Evolutionary conservation across 2,888 invertebrate species (phyloP), one percentile per base, ranked within the genome.

Genomic region (Sarcophaga carnaria): DNA sequence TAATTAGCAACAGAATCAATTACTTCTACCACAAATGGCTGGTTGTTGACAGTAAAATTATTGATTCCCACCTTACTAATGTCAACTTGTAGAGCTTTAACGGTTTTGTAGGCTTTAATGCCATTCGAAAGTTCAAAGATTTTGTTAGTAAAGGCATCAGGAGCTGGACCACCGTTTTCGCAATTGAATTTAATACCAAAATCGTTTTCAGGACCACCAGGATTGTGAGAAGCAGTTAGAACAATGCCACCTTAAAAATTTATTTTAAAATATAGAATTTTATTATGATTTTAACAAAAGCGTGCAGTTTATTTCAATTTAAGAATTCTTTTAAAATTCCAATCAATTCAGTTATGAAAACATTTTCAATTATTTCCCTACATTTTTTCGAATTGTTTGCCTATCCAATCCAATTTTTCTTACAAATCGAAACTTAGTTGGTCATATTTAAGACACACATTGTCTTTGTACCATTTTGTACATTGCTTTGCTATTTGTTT

Each of bases 111-210:
- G 89, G 96, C 94, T 63, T 95, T 95, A 62, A 99, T 97, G 88
- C 94, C 94, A 70, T 95, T 97, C 0, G 98, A 97, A 25, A 97
- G 94, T 64, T 96, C 95, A 92, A 97, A 97, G 87, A 99, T 98
- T 89, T 96, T 95, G 91, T 99, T 96, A 11, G 99, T 99, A 74
- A 97, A 96, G 72, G 94, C 94, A 92, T 98, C 99, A 0, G 99
- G 98, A 1, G 99, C 99, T 0, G 99, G 99, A 0, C 98, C 99
- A 78, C 99, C 99, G 93, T 99, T 99, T 87, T 97, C 96, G 90
- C 97, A 97, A 94, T 99, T 99, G 94, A 97, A 99, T 94, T 99
- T 99, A 91, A 99, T 99, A 75, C 99, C 99, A 93, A 99, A 99
- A 94, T 99, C 99, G 89, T 97, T 97, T 92, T 98, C 95, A 10